phyloP scores from a whole-genome alignment of 2,888 invertebrate species.

The Lamellibrachia columna region DNA sequence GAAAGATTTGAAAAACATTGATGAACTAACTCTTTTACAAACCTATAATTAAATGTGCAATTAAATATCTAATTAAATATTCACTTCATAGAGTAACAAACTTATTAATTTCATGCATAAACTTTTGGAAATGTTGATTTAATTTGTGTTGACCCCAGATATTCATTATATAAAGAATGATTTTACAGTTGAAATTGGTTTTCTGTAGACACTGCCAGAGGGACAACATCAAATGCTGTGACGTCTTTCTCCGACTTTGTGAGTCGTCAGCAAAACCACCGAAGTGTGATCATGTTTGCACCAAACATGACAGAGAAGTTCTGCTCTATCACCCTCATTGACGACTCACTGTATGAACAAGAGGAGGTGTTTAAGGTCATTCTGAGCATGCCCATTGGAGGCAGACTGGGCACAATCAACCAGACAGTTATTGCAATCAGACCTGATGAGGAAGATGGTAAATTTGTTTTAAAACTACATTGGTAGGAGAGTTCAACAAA shows the following conservation, averaged over 20 bases:
- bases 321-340: constrained; percentile 61
- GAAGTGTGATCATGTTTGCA: constrained; percentile 57
- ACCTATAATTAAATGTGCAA: too few species aligned
- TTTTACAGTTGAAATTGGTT: not conserved
- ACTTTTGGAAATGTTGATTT: not conserved
- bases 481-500: not conserved
- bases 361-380: constrained; percentile 59
- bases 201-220: constrained; percentile 58
- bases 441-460: constrained; percentile 62
- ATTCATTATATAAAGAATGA: not conserved
- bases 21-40: too few species aligned
- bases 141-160: not conserved
- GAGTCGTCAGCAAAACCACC: constrained; percentile 55
- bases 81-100: too few species aligned
- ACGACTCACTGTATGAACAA: constrained; percentile 63
- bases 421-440: constrained; percentile 54
- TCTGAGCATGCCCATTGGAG: constrained; percentile 58
- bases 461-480: constrained; percentile 32
- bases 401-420: constrained; percentile 50
- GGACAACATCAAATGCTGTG: constrained; percentile 55
- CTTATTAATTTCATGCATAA: not conserved
- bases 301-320: constrained; percentile 51
- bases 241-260: constrained; percentile 63
- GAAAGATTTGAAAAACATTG: too few species aligned
- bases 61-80: too few species aligned